Percentiles rank a stretch among this genome's conserved stretches.
phyloP scores from a whole-genome alignment of 2,797 vertebrate genomes.

The Hydrolagus colliei region DNA sequence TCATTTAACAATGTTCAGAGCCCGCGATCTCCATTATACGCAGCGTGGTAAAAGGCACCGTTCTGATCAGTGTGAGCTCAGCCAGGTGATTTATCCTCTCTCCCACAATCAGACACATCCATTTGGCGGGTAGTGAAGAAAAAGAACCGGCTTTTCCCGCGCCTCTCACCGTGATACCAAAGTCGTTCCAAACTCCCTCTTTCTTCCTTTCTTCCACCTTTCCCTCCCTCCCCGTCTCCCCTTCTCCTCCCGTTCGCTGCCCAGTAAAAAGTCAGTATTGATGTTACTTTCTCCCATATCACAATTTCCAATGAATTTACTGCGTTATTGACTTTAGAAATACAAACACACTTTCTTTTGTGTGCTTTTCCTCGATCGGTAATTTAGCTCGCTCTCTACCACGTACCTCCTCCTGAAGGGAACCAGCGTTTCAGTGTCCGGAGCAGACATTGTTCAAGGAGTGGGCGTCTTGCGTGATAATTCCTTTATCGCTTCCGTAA shows the following conservation, averaged over 20 bases:
- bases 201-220: background rate
- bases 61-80: constrained; percentile 68
- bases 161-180: background rate
- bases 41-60: constrained; percentile 54
- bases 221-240: too few relatives aligned
- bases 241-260: too few relatives aligned
- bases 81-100: constrained; percentile 66
- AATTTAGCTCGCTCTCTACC: constrained; percentile 24
- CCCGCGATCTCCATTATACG: constrained; percentile 60
- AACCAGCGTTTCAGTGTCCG: background rate
- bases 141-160: background rate
- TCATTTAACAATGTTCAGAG: constrained; percentile 56
- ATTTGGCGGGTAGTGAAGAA: constrained; percentile 55
- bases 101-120: constrained; percentile 49
- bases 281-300: constrained; percentile 18
- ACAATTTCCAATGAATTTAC: constrained; percentile 29
- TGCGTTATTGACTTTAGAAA: constrained; percentile 26
- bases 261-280: background rate
- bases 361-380: constrained; percentile 9
- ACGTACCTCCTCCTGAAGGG: background rate
- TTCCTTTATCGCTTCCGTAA: background rate
- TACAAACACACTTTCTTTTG: constrained; percentile 27
- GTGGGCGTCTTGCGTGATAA: background rate
- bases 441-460: background rate
- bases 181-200: background rate